Conservation (phyloP, 2,113 vertebrate species). For the Saccopteryx leptura region DNA sequence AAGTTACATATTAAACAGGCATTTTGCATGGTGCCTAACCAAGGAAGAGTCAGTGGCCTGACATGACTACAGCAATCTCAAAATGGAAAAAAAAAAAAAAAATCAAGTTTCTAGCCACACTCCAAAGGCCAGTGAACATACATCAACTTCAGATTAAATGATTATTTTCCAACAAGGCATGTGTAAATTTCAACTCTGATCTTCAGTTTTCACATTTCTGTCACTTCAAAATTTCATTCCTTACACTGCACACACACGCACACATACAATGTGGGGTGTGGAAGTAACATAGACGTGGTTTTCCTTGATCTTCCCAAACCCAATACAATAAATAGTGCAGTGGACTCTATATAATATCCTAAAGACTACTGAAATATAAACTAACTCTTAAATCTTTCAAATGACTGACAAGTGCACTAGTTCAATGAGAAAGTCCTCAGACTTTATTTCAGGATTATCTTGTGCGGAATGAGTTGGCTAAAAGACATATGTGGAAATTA, state of each 20-base stretch:
- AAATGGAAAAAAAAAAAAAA: background rate
- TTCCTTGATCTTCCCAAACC: background rate
- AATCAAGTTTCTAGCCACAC: background rate
- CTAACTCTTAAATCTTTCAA: background rate
- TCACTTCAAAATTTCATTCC: constrained; percentile 1
- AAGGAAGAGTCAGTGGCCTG: constrained; percentile 54
- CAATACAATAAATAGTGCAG: background rate
- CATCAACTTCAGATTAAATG: constrained; percentile 71
- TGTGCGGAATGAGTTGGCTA: background rate
- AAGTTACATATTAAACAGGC: background rate
- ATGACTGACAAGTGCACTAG: background rate
- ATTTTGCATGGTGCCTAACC: background rate
- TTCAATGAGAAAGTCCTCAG: constrained; percentile 30
- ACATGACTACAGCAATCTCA: constrained; percentile 15
- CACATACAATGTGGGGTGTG: background rate
- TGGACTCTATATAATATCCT: background rate
- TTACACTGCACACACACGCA: background rate
- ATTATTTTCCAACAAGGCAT: background rate
- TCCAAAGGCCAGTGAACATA: background rate
- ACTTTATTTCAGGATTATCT: background rate
- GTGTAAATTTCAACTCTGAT: constrained; percentile 53
- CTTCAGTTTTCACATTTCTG: constrained; percentile 61
- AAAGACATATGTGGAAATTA: constrained; percentile 39
- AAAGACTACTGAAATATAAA: background rate
- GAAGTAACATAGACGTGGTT: background rate